Conservation (phyloP, 2,797 vertebrate species). For the Poecile montanus region DNA sequence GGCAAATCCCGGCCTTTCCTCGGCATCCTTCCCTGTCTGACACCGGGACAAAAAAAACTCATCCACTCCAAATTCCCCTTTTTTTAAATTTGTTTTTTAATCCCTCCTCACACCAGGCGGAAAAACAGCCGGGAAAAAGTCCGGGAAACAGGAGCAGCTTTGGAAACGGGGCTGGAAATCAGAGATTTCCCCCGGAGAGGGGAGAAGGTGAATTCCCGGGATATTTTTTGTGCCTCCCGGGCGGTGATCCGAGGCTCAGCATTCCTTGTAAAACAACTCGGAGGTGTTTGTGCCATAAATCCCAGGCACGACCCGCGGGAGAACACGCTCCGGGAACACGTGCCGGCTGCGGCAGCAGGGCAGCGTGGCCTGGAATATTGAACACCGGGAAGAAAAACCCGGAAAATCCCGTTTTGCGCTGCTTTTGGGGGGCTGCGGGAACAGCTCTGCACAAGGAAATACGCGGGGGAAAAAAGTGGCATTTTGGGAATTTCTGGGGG, state of each 20-base stretch:
- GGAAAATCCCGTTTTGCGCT: neutral
- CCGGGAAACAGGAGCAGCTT: fast-evolving
- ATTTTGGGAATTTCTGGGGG: fast-evolving
- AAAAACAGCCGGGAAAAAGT: fast-evolving
- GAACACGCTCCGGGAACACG: neutral
- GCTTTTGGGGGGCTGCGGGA: neutral
- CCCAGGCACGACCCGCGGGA: neutral
- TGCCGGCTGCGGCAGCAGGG: neutral
- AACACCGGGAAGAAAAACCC: neutral
- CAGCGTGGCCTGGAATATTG: conserved; percentile 4
- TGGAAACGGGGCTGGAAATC: neutral
- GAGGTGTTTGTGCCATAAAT: neutral
- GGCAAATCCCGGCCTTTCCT: neutral
- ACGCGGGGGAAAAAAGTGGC: fast-evolving
- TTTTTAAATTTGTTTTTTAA: neutral
- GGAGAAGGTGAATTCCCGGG: neutral
- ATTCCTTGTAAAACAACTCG: neutral
- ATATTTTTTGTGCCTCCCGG: neutral
- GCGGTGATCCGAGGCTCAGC: fast-evolving
- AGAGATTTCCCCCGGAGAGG: fast-evolving
- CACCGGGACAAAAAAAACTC: neutral
- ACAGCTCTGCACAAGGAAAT: neutral
- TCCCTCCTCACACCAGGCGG: neutral
- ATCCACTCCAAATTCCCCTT: neutral
- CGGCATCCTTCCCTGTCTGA: neutral